phyloP scores from a whole-genome alignment of 2,888 invertebrate genomes.

The Drosophila meridionalis region DNA sequence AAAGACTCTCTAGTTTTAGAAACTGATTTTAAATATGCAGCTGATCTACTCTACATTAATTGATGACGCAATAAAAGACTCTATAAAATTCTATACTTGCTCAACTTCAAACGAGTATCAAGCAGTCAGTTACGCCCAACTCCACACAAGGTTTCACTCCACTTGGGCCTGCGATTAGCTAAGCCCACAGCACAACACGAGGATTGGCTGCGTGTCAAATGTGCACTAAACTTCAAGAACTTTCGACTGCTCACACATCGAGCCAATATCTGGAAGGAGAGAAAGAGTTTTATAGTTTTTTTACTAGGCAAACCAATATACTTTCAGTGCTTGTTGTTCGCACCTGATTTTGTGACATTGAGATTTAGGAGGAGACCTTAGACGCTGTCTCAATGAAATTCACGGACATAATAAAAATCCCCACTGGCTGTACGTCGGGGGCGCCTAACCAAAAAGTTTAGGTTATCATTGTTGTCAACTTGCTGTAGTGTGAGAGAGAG shows the following conservation, averaged over 20 bases:
- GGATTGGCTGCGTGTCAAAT: constrained; percentile 5
- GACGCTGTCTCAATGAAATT: constrained; percentile 36
- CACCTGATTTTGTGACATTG: constrained; percentile 65
- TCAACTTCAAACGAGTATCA: neutral
- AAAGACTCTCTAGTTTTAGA: too few relatives aligned
- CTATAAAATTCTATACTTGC: neutral
- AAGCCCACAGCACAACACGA: constrained; percentile 7
- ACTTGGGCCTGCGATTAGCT: constrained; percentile 66
- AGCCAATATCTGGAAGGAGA: constrained; percentile 49
- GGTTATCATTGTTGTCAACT: constrained; percentile 44
- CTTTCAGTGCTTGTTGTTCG: constrained; percentile 15
- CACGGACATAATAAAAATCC: constrained; percentile 27
- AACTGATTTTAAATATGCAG: too few relatives aligned
- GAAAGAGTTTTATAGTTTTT: constrained; percentile 29
- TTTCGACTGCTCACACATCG: constrained; percentile 64
- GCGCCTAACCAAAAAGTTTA: constrained; percentile 15
- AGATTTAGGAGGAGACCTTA: constrained; percentile 55
- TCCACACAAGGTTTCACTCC: neutral
- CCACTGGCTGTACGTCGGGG: neutral
- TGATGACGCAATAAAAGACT: neutral
- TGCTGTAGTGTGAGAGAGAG: constrained; percentile 19
- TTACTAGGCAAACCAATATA: neutral
- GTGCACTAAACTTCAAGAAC: constrained; percentile 51
- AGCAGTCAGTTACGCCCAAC: neutral
- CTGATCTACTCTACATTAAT: too few relatives aligned